Base-by-base conservation (phyloP, 2,888 invertebrate species). In the Ophion obscuratus region DNA sequence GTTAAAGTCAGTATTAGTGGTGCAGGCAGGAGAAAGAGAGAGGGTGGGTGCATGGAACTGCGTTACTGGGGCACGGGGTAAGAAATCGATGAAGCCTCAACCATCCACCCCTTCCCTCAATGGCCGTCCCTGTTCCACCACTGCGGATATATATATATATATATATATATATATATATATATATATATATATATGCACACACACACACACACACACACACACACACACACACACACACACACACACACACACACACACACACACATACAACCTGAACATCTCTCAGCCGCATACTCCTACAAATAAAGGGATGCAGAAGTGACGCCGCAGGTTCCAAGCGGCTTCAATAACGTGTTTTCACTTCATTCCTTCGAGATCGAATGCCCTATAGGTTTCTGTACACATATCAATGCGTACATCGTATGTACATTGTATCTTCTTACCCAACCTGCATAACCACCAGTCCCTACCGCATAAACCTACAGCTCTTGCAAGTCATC, bases 51-150 rank as follows among this genome's bases (percentile, higher is more conserved):
- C 73, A 87, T 87, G 88, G 90, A 91, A 90, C 91, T 89, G 90
- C 92, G 91, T 92, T 92, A 93, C 92, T 93, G 91, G 92, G 92
- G 89, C 92, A 93, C 92, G 90, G 92, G 91, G 92, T 92, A 92
- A 93, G 93, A 93, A 92, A 93, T 93, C 93, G 93, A 93, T 93
- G 91, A 93, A 93, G 93, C 93, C 90, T 92, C 86, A 77, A 83
- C 92, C 90, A 89, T 88, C 90, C 88, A 89, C 74, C 78, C 66
- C 70, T 78, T 79, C 88, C 86, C 88, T 87, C 86, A 70, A 66
- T 81, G 74, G 64, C 83, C 75, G 76, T 47, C 44, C 31, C 79
- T 76, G 2, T 76, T 61, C 40, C 79, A 67, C 75, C 64, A 61
- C 71, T 36, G 24, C 24, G 24, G 61, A 14, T 59, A 17, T 40